A percentile compares a stretch with the other conserved stretches of the same genome.
Conservation (phyloP, 2,888 invertebrate genomes). For the Scaptomyza cyrtandrae region DNA sequence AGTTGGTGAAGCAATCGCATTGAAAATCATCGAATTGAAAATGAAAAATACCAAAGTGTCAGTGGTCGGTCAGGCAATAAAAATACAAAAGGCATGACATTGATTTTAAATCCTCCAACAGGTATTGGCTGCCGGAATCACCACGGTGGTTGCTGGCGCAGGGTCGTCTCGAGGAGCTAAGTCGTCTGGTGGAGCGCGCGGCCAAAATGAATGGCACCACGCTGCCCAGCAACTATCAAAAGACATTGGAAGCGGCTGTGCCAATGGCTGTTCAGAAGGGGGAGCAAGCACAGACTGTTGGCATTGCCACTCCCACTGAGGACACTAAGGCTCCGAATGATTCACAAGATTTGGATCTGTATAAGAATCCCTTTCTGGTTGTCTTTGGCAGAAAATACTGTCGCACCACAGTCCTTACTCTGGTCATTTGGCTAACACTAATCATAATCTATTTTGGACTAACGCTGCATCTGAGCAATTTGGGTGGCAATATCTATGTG, state of each 20-base stretch:
- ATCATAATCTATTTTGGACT: slow-evolving; percentile 92
- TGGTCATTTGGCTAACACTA: slow-evolving; percentile 90
- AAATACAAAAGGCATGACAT: slow-evolving; percentile 46
- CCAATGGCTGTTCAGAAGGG: slow-evolving; percentile 73
- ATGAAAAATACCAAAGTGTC: slow-evolving; percentile 67
- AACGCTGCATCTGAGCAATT: slow-evolving; percentile 90
- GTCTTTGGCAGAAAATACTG: slow-evolving; percentile 88
- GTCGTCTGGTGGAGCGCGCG: slow-evolving; percentile 87
- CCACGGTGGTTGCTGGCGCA: slow-evolving; percentile 91
- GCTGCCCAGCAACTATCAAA: slow-evolving; percentile 89
- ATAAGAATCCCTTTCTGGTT: slow-evolving; percentile 86
- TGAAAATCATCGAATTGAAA: slow-evolving; percentile 58
- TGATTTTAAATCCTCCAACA: slow-evolving; percentile 77
- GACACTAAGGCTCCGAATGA: slow-evolving; percentile 65
- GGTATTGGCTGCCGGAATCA: slow-evolving; percentile 91
- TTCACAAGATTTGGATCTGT: slow-evolving; percentile 36
- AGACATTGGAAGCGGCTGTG: slow-evolving; percentile 85
- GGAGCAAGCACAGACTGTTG: slow-evolving; percentile 27
- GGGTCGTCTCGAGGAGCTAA: slow-evolving; percentile 89
- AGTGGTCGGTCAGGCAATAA: slow-evolving; percentile 58
- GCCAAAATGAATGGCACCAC: slow-evolving; percentile 88
- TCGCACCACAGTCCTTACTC: slow-evolving; percentile 88
- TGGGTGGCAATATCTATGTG: slow-evolving; percentile 90
- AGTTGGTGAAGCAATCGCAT: background rate
- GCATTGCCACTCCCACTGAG: slow-evolving; percentile 13